These are phyloP conservation scores for Baronia brevicornis DNA, from an alignment of 2,888 invertebrate species.

Conservation along the genomic window DNA sequence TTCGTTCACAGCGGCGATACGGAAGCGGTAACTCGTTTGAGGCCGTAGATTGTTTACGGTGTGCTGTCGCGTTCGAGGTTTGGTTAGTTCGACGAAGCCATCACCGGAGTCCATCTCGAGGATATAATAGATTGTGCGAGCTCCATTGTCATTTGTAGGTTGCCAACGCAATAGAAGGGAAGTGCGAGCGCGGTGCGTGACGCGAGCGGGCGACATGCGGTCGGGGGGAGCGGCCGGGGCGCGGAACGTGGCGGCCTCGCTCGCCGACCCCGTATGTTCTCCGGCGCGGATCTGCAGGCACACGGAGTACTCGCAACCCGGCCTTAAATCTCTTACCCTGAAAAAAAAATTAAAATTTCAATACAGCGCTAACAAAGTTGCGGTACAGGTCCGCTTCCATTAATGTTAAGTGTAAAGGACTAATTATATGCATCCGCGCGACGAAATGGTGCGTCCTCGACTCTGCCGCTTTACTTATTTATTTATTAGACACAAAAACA, in stretches of 20 bases:
- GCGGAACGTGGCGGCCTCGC: conserved; percentile 85
- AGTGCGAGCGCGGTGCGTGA: conserved; percentile 82
- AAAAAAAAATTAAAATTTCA: conserved; percentile 7
- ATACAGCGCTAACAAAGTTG: no score
- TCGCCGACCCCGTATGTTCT: conserved; percentile 82
- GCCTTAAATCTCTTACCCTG: conserved; percentile 86
- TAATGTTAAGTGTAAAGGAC: no score
- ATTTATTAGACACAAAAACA: no score
- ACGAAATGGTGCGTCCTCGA: no score
- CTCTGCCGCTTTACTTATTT: no score
- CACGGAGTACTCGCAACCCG: conserved; percentile 91
- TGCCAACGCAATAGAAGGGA: conserved; percentile 83
- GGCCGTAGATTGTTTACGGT: conserved; percentile 84
- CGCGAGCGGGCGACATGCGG: conserved; percentile 81
- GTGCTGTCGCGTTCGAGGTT: conserved; percentile 84
- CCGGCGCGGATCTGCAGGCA: conserved; percentile 86
- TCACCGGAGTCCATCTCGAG: conserved; percentile 86
- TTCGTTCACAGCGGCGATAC: conserved; percentile 88
- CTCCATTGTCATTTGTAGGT: conserved; percentile 86
- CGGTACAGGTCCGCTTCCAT: no score
- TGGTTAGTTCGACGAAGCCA: conserved; percentile 83
- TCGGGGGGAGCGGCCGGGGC: conserved; percentile 90
- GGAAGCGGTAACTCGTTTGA: conserved; percentile 87
- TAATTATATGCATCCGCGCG: no score
- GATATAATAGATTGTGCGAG: conserved; percentile 83